Conservation (phyloP, 2,113 vertebrate genomes). For the Anas platyrhynchos region DNA sequence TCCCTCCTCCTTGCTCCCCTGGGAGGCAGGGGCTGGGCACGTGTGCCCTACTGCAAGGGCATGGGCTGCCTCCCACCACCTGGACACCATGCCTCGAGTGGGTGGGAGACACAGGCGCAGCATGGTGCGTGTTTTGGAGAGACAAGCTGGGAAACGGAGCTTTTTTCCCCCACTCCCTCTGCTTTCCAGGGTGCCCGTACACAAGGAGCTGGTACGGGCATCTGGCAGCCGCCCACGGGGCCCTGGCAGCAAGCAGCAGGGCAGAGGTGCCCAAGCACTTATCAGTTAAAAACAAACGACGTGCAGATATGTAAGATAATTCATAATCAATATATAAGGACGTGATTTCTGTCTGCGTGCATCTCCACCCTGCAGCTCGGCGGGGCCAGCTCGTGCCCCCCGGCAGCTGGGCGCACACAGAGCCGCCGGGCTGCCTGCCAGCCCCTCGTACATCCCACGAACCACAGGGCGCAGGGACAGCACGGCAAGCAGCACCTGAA, state of each 20-base stretch:
- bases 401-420: neutral
- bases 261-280: neutral
- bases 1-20: neutral
- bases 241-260: neutral
- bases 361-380: neutral
- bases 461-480: neutral
- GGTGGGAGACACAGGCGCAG: neutral
- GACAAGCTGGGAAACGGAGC: neutral
- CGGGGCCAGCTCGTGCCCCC: neutral
- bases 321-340: neutral
- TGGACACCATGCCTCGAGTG: neutral
- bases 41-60: accelerated
- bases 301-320: neutral
- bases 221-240: neutral
- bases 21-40: accelerated
- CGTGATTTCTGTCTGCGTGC: too few species aligned
- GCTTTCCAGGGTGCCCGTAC: neutral
- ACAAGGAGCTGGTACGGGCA: accelerated
- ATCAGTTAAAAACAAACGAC: neutral
- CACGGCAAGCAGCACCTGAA: neutral
- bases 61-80: neutral
- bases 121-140: neutral
- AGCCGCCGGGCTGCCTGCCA: neutral
- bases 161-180: neutral
- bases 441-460: neutral